Conservation (phyloP, 1,140 invertebrate genomes). For the Oreohelix idahoensis region DNA sequence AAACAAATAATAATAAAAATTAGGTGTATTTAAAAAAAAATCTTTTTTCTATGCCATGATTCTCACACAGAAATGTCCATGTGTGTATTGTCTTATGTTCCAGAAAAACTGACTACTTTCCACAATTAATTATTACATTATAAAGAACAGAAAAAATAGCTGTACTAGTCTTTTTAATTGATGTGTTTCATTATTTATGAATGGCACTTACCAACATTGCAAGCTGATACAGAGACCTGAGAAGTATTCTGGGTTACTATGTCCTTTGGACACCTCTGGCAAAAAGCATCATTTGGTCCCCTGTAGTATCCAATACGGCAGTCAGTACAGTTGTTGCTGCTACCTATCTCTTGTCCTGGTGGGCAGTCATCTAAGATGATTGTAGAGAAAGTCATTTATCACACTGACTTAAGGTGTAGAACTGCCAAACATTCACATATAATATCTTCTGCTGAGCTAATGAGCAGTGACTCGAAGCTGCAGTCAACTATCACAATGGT, state of each 20-base stretch:
- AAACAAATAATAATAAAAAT: neutral
- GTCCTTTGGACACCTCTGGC: conserved; percentile 87
- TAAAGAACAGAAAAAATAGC: too few relatives aligned
- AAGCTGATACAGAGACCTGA: conserved; percentile 87
- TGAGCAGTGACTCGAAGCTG: too few relatives aligned
- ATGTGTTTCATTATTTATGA: too few relatives aligned
- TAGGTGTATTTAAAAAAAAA: neutral
- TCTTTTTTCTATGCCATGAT: too few relatives aligned
- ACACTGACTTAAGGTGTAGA: neutral
- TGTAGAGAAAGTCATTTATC: neutral
- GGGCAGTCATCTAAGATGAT: conserved; percentile 83
- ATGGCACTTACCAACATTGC: conserved; percentile 72
- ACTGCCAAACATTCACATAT: too few relatives aligned
- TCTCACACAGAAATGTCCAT: too few relatives aligned
- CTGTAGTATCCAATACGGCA: conserved; percentile 93
- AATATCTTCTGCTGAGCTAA: too few relatives aligned
- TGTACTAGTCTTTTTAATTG: neutral
- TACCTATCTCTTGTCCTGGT: conserved; percentile 87
- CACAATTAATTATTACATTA: too few relatives aligned
- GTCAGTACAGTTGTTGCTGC: conserved; percentile 87
- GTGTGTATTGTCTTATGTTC: too few relatives aligned
- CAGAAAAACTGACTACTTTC: too few relatives aligned
- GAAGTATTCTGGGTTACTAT: conserved; percentile 89
- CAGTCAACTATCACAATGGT: too few relatives aligned
- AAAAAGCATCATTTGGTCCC: conserved; percentile 74